Percentiles rank a stretch among this genome's conserved stretches.
Conservation (phyloP, 2,888 invertebrate genomes). For the Parnassius orleans region DNA sequence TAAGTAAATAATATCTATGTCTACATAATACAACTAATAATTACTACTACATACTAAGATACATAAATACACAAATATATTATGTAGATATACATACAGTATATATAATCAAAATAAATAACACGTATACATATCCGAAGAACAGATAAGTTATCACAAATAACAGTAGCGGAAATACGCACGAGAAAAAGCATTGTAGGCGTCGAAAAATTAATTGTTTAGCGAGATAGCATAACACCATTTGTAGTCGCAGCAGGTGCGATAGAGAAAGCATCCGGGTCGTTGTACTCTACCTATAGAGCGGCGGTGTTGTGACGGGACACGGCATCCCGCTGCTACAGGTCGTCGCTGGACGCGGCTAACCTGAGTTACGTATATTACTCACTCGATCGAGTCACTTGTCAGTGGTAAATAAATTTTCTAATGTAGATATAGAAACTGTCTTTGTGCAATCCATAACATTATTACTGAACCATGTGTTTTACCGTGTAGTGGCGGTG, state of each 20-base stretch:
- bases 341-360: not conserved
- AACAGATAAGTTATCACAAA: not conserved
- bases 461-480: too few relatives aligned
- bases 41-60: too few relatives aligned
- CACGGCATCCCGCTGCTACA: constrained; percentile 7
- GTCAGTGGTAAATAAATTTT: not conserved
- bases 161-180: constrained; percentile 9
- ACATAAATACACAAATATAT: too few relatives aligned
- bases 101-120: too few relatives aligned
- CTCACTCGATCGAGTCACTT: not conserved
- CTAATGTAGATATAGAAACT: too few relatives aligned
- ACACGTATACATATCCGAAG: too few relatives aligned
- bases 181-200: constrained; percentile 7
- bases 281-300: constrained; percentile 10
- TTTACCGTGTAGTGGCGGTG: too few relatives aligned
- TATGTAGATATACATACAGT: too few relatives aligned
- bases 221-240: constrained; percentile 13
- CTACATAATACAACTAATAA: too few relatives aligned
- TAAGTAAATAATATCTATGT: too few relatives aligned
- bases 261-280: constrained; percentile 20
- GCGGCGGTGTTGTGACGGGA: constrained; percentile 15
- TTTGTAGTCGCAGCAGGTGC: constrained; percentile 8
- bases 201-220: constrained; percentile 17
- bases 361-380: not conserved
- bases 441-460: too few relatives aligned